Evolutionary conservation across 1,140 invertebrate species (phyloP).

Genomic region (Aphis craccivora): DNA sequence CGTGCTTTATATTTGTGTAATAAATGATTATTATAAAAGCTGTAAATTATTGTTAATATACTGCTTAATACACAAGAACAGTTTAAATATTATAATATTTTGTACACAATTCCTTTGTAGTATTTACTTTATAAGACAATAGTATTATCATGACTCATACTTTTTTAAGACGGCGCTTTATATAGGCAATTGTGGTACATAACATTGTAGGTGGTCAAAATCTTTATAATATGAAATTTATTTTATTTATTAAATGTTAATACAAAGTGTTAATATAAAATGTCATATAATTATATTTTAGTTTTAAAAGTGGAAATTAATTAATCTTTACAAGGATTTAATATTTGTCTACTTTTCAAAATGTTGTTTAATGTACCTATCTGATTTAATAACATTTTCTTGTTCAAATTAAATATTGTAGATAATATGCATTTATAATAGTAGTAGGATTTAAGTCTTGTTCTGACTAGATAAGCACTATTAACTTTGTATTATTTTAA

Average conservation of each 20-base stretch:
- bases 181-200: neutral
- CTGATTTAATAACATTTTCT: neutral
- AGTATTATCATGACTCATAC: too few species aligned
- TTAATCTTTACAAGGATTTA: neutral
- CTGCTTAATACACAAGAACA: too few species aligned
- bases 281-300: neutral
- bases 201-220: neutral
- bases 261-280: too few species aligned
- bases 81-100: too few species aligned
- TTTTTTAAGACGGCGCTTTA: neutral
- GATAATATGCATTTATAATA: neutral
- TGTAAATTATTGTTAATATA: too few species aligned
- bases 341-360: neutral
- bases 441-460: neutral
- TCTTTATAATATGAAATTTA: neutral
- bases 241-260: neutral
- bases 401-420: neutral
- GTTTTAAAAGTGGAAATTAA: neutral
- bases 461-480: neutral
- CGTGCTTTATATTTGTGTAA: too few species aligned
- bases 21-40: too few species aligned
- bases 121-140: too few species aligned
- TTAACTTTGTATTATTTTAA: neutral
- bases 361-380: neutral
- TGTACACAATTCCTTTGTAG: too few species aligned